These are phyloP conservation scores for Osmerus mordax DNA, from an alignment of 2,113 vertebrate species.

Conservation along the genomic window DNA sequence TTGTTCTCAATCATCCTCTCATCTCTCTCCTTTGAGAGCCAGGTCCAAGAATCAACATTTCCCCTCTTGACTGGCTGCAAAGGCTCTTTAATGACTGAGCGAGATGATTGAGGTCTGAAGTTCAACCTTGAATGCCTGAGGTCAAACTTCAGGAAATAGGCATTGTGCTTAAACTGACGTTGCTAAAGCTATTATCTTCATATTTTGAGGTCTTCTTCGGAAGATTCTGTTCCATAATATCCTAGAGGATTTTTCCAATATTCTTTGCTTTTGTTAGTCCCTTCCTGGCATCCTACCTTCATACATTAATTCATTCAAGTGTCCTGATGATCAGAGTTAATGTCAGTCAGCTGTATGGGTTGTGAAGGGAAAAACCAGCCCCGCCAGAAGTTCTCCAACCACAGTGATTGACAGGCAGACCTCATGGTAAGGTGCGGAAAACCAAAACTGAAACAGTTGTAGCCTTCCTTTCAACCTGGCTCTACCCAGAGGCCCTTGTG, in stretches of 20 bases:
- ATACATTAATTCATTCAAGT: too few relatives aligned
- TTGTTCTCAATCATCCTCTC: not conserved
- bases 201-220: too few relatives aligned
- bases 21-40: not conserved
- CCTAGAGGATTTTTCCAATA: too few relatives aligned
- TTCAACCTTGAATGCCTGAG: not conserved
- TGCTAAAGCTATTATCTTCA: not conserved
- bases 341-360: not conserved
- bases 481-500: slow-evolving; percentile 36
- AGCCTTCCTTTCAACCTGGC: slow-evolving; percentile 39
- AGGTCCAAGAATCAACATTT: not conserved
- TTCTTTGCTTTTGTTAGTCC: too few relatives aligned
- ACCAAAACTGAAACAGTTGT: slow-evolving; percentile 49
- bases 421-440: slow-evolving; percentile 16
- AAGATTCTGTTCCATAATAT: too few relatives aligned
- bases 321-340: too few relatives aligned
- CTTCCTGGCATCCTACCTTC: too few relatives aligned
- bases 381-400: not conserved
- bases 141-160: too few relatives aligned
- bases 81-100: not conserved
- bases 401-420: slow-evolving; percentile 49
- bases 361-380: not conserved
- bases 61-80: not conserved
- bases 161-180: not conserved
- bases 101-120: not conserved